Conservation (phyloP, 1,140 invertebrate species). For the Cyclina sinensis region DNA sequence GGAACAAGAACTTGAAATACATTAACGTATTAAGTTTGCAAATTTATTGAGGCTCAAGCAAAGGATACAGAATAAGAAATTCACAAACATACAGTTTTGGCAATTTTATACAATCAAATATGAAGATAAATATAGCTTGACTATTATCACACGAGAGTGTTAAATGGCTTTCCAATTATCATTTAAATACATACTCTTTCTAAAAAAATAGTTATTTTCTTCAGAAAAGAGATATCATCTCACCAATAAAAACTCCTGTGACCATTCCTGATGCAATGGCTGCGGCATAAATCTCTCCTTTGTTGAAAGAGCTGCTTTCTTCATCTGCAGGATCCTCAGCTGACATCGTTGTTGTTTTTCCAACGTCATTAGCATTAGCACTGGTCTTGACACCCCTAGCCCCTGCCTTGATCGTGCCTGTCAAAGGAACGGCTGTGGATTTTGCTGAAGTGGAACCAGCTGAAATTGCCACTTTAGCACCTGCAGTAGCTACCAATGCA, state of each 20-base stretch:
- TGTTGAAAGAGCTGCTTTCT: neutral
- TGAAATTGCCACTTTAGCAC: neutral
- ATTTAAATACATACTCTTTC: too few relatives aligned
- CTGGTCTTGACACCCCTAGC: too few relatives aligned
- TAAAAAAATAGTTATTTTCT: too few relatives aligned
- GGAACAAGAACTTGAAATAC: too few relatives aligned
- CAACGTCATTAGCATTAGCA: neutral
- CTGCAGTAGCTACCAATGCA: neutral
- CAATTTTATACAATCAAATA: too few relatives aligned
- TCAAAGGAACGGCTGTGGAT: neutral
- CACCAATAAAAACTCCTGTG: neutral
- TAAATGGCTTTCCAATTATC: too few relatives aligned
- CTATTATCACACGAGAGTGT: too few relatives aligned
- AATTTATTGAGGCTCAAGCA: too few relatives aligned
- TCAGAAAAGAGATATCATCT: neutral
- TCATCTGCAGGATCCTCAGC: neutral
- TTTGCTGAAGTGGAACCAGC: neutral
- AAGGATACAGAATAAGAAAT: too few relatives aligned
- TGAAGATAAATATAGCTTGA: too few relatives aligned
- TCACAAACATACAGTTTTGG: too few relatives aligned
- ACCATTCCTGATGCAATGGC: neutral
- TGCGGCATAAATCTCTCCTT: neutral
- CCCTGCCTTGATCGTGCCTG: neutral
- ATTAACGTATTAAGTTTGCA: too few relatives aligned
- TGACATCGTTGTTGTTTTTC: neutral